Evolutionary conservation across 2,888 invertebrate species (phyloP).

Genomic region (Drosophila anomalata): DNA sequence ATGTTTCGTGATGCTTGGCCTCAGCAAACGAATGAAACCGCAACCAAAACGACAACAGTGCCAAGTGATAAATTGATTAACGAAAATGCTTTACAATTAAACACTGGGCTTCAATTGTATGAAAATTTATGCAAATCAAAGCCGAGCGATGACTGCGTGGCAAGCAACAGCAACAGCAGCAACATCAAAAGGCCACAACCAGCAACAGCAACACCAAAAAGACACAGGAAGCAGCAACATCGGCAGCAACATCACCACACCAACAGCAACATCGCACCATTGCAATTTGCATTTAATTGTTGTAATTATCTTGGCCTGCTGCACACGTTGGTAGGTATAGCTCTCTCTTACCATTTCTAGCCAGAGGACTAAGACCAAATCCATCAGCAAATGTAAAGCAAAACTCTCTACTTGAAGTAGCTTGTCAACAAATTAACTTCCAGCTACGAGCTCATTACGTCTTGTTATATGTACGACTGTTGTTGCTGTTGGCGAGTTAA

Average conservation of each 20-base stretch:
- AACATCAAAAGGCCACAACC: slow-evolving; percentile 43
- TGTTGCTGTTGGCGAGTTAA: slow-evolving; percentile 44
- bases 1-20: slow-evolving; percentile 68
- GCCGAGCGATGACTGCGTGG: slow-evolving; percentile 70
- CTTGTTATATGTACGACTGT: slow-evolving; percentile 13
- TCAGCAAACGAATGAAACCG: slow-evolving; percentile 47
- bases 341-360: slow-evolving; percentile 2
- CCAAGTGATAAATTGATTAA: slow-evolving; percentile 44
- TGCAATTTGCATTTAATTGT: slow-evolving; percentile 82
- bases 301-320: slow-evolving; percentile 82
- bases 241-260: slow-evolving; percentile 29
- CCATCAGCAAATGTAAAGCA: slow-evolving; percentile 48
- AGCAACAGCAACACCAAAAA: slow-evolving; percentile 43
- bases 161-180: slow-evolving; percentile 36
- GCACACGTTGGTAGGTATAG: slow-evolving; percentile 78
- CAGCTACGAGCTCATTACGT: slow-evolving; percentile 51
- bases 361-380: slow-evolving; percentile 23
- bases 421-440: slow-evolving; percentile 76
- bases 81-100: slow-evolving; percentile 63
- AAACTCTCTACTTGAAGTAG: slow-evolving; percentile 63
- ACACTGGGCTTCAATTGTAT: slow-evolving; percentile 70
- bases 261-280: slow-evolving; percentile 61
- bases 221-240: slow-evolving; percentile 29
- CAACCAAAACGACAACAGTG: slow-evolving; percentile 44
- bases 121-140: slow-evolving; percentile 76